phyloP scores from a whole-genome alignment of 2,888 invertebrate species.

The Metopia argyrocephala region DNA sequence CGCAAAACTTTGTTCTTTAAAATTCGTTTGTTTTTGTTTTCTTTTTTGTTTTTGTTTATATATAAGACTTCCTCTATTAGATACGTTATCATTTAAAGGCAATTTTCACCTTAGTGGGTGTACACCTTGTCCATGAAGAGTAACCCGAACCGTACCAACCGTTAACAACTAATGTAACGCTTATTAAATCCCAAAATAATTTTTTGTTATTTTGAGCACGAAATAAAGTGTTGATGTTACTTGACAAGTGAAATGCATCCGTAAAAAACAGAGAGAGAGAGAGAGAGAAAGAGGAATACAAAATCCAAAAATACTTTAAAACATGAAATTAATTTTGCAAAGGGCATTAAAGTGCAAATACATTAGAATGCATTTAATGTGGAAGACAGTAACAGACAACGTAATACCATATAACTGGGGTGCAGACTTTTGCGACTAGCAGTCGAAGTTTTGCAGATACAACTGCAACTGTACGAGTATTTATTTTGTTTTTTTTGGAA shows the following conservation, averaged over 20 bases:
- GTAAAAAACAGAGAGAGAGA: too few species aligned
- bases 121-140: slow-evolving; percentile 43
- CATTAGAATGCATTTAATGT: slow-evolving; percentile 56
- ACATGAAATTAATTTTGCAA: slow-evolving; percentile 61
- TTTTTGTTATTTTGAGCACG: slow-evolving; percentile 51
- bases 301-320: slow-evolving; percentile 43
- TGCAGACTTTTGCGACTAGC: slow-evolving; percentile 2
- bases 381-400: slow-evolving; percentile 13
- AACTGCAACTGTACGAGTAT: background rate
- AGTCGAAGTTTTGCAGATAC: slow-evolving; percentile 2
- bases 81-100: slow-evolving; percentile 55
- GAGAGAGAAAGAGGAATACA: too few species aligned
- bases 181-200: background rate
- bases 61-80: slow-evolving; percentile 44
- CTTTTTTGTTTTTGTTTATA: too few species aligned
- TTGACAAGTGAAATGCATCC: slow-evolving; percentile 61
- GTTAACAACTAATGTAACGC: slow-evolving; percentile 41
- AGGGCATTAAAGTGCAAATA: slow-evolving; percentile 57
- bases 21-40: slow-evolving; percentile 39
- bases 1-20: slow-evolving; percentile 48
- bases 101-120: slow-evolving; percentile 60
- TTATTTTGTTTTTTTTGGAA: background rate
- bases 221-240: slow-evolving; percentile 62
- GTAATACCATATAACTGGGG: background rate
- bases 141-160: slow-evolving; percentile 17